Evolutionary conservation across 2,113 vertebrate species (phyloP).

Genomic region (Mionectes macconnelli): DNA sequence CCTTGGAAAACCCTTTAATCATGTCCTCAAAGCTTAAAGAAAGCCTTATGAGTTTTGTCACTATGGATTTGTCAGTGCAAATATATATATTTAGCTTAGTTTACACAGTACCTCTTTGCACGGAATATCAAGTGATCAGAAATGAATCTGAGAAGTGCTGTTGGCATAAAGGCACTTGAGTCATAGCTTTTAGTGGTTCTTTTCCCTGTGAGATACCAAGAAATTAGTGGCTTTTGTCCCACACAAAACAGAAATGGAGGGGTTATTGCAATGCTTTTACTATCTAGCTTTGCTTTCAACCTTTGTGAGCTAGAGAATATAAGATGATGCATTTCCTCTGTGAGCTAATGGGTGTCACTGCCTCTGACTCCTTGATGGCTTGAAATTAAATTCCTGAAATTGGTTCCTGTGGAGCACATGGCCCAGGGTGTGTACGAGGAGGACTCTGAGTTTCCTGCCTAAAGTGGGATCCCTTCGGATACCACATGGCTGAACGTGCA

Average conservation of each 20-base stretch:
- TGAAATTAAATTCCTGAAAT: not conserved
- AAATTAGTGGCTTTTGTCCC: not conserved
- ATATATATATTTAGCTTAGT: not conserved
- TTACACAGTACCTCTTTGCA: not conserved
- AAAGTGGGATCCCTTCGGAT: not conserved
- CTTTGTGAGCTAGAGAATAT: not conserved
- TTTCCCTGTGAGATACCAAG: not conserved
- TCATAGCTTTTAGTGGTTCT: not conserved
- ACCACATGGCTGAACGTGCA: accelerated
- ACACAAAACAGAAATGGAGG: not conserved
- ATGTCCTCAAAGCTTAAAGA: not conserved
- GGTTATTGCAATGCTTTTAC: not conserved
- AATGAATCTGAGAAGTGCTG: not conserved
- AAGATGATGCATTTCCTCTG: not conserved
- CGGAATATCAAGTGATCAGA: not conserved
- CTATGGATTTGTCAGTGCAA: not conserved
- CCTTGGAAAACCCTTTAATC: slow-evolving; percentile 6
- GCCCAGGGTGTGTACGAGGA: not conserved
- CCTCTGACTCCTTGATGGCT: not conserved
- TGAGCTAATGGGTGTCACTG: not conserved
- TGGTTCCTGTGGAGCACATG: not conserved
- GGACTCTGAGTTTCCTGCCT: not conserved
- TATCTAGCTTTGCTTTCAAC: not conserved
- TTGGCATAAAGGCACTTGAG: not conserved
- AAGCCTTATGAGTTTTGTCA: not conserved